phyloP scores from a whole-genome alignment of 2,888 invertebrate species.

The Hyalella azteca region DNA sequence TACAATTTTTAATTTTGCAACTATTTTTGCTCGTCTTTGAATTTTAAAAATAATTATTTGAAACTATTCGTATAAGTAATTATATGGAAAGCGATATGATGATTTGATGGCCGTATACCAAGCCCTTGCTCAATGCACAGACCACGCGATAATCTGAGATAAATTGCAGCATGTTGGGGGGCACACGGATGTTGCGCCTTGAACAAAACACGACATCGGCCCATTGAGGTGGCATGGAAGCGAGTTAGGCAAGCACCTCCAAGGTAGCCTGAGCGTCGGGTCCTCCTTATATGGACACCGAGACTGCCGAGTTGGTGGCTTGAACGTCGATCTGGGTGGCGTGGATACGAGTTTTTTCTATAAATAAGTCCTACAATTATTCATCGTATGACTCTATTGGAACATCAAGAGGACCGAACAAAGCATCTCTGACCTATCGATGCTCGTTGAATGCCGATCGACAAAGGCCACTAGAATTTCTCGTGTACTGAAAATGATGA shows the following conservation, averaged over 20 bases:
- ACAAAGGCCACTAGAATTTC: background rate
- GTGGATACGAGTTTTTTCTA: slow-evolving; percentile 22
- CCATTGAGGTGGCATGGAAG: slow-evolving; percentile 15
- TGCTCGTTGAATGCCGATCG: slow-evolving; percentile 16
- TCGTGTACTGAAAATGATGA: background rate
- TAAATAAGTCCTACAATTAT: slow-evolving; percentile 18
- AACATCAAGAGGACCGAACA: slow-evolving; percentile 24
- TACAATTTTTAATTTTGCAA: too few relatives aligned
- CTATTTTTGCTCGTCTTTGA: too few relatives aligned
- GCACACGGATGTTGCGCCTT: background rate
- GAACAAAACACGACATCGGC: slow-evolving; percentile 4
- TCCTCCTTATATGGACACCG: slow-evolving; percentile 9
- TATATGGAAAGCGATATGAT: too few relatives aligned
- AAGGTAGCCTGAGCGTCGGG: slow-evolving; percentile 2
- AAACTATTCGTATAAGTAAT: too few relatives aligned
- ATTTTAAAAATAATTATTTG: too few relatives aligned
- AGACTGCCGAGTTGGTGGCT: slow-evolving; percentile 10
- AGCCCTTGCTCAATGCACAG: too few relatives aligned
- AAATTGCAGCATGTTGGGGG: background rate
- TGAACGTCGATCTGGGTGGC: slow-evolving; percentile 31
- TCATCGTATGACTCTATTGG: slow-evolving; percentile 36
- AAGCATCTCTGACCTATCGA: background rate
- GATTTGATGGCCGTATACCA: too few relatives aligned
- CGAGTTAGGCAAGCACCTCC: slow-evolving; percentile 9
- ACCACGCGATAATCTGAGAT: too few relatives aligned